Conservation (phyloP, 1,140 invertebrate species). For the Heliconius hermathena region DNA sequence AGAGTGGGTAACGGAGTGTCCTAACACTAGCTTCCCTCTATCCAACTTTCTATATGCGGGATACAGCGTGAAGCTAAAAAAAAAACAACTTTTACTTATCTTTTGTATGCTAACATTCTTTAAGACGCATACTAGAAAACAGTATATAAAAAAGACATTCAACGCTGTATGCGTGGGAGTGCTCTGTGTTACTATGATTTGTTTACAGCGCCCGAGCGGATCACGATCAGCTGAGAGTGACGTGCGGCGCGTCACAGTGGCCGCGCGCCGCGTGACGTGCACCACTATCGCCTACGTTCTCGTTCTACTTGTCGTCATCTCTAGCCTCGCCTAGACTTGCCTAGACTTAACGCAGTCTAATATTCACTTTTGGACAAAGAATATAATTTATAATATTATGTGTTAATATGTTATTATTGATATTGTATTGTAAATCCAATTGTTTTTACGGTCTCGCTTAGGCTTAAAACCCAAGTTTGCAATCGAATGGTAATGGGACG, state of each 20-base stretch:
- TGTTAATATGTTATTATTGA: neutral
- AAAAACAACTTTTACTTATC: neutral
- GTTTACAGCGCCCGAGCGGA: constrained; percentile 61
- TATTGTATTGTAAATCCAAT: neutral
- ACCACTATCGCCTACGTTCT: constrained; percentile 26
- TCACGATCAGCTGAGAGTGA: constrained; percentile 70
- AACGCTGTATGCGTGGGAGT: constrained; percentile 59
- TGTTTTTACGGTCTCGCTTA: neutral
- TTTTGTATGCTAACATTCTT: neutral
- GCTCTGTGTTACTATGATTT: constrained; percentile 65
- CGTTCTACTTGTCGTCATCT: constrained; percentile 32
- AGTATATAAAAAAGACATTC: neutral
- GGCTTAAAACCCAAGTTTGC: constrained; percentile 5
- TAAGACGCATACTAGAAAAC: neutral
- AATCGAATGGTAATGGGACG: neutral
- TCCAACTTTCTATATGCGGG: too few species aligned
- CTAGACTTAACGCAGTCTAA: neutral
- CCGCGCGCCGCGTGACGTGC: constrained; percentile 38
- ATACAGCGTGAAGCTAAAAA: too few species aligned
- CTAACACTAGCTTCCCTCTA: too few species aligned
- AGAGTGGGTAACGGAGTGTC: too few species aligned
- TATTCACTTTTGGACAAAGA: constrained; percentile 17
- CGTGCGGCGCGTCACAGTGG: constrained; percentile 44
- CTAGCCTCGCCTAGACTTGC: neutral
- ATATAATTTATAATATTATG: neutral